Conservation (phyloP, 1,140 invertebrate genomes). For the Hylaeus anthracinus region DNA sequence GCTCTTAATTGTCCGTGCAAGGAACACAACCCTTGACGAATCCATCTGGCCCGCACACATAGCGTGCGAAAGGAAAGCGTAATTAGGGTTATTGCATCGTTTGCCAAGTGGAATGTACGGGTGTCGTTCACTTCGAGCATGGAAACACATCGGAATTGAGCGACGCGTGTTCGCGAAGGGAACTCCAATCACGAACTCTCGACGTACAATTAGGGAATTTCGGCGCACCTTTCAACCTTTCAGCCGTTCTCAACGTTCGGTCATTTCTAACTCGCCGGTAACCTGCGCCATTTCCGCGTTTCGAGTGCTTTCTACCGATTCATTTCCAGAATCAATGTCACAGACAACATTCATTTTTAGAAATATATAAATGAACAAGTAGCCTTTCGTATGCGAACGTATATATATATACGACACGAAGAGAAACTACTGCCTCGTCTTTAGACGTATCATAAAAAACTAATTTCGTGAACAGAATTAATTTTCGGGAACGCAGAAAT, state of each 20-base stretch:
- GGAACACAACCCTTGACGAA: conserved; percentile 32
- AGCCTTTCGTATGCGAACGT: too few species aligned
- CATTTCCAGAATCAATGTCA: background rate
- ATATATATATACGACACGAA: too few species aligned
- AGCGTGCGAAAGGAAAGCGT: conserved; percentile 36
- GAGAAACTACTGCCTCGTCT: background rate
- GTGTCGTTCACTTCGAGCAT: conserved; percentile 26
- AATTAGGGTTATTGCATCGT: conserved; percentile 51
- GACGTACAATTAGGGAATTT: conserved; percentile 43
- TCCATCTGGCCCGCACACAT: conserved; percentile 25
- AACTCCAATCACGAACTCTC: conserved; percentile 48
- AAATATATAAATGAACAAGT: too few species aligned
- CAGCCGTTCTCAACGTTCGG: conserved; percentile 4
- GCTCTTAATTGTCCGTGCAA: background rate
- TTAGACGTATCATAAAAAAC: too few species aligned
- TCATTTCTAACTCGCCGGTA: background rate
- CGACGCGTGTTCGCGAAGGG: conserved; percentile 32
- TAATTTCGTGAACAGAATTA: too few species aligned
- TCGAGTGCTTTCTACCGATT: background rate
- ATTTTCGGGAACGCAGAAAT: too few species aligned
- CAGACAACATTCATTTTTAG: too few species aligned
- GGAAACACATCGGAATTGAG: conserved; percentile 1
- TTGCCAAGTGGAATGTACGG: conserved; percentile 33
- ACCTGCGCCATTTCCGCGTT: background rate
- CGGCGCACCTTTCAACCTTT: conserved; percentile 1